Conservation (phyloP, 2,888 invertebrate species). For the Hirtodrosophila histrioides region DNA sequence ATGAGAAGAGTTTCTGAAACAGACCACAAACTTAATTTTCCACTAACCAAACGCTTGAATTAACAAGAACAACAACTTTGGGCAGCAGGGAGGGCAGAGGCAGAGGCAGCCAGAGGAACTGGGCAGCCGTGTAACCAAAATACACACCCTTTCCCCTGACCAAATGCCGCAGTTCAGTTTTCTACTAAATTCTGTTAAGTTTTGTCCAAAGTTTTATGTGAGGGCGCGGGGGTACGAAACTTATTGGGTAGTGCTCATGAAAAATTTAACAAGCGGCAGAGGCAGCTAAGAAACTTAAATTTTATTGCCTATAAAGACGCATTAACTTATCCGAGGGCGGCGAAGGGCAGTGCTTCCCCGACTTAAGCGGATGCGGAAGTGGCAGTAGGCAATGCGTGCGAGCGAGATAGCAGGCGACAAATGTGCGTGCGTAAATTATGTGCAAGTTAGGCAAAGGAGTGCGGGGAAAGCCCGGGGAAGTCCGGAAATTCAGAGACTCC, state of each 20-base stretch:
- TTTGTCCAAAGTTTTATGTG: conserved; percentile 66
- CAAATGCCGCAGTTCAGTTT: conserved; percentile 44
- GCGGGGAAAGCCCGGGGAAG: neutral
- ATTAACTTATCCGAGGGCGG: conserved; percentile 70
- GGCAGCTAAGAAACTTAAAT: conserved; percentile 71
- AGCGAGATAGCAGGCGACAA: conserved; percentile 64
- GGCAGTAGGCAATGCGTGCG: conserved; percentile 16
- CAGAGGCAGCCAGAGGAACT: conserved; percentile 10
- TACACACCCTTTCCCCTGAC: conserved; percentile 1
- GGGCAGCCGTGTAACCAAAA: conserved; percentile 46
- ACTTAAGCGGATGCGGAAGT: conserved; percentile 41
- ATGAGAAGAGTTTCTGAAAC: neutral
- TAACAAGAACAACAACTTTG: conserved; percentile 68
- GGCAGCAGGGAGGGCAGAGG: neutral
- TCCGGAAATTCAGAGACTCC: conserved; percentile 28
- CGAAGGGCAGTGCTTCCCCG: conserved; percentile 1
- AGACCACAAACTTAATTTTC: conserved; percentile 65
- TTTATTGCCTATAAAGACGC: conserved; percentile 80
- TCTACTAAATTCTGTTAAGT: conserved; percentile 74
- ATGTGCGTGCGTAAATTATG: conserved; percentile 73
- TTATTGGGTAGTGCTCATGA: conserved; percentile 64
- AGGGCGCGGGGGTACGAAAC: conserved; percentile 11
- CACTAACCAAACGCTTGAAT: conserved; percentile 72
- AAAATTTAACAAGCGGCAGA: conserved; percentile 67
- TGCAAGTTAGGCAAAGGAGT: conserved; percentile 38